A percentile compares a stretch with the other conserved stretches of the same genome.
These are phyloP conservation scores for Pterostichus madidus DNA, from an alignment of 2,888 invertebrate species.

Conservation along the genomic window DNA sequence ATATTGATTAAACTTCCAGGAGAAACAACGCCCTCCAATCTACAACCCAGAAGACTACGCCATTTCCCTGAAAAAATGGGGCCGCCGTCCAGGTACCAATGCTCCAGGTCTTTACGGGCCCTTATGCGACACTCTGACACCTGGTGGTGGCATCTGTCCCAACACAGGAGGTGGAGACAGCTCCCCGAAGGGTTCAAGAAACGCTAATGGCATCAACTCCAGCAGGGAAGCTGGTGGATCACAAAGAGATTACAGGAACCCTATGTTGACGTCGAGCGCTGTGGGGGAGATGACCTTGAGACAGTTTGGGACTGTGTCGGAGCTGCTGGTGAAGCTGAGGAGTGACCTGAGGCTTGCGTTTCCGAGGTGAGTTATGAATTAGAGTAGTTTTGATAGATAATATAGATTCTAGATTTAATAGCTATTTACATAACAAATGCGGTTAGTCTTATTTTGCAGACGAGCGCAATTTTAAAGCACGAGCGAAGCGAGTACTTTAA, in stretches of 20 bases:
- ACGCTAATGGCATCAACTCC: background rate
- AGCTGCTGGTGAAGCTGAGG: constrained; percentile 90
- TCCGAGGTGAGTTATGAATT: constrained; percentile 86
- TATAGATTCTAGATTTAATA: no score
- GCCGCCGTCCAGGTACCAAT: constrained; percentile 81
- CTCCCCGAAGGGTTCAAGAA: background rate
- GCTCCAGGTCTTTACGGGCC: constrained; percentile 72
- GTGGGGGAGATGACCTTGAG: constrained; percentile 92
- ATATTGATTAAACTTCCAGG: no score
- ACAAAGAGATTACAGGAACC: constrained; percentile 80
- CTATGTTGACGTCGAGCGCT: constrained; percentile 82
- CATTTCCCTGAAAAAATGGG: constrained; percentile 89
- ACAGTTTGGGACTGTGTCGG: constrained; percentile 92
- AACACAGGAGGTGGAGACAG: no score
- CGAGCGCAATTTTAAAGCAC: no score
- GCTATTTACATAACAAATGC: no score
- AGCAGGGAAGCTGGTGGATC: background rate
- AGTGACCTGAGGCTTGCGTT: constrained; percentile 92
- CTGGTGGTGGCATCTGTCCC: no score
- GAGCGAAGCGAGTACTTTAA: no score
- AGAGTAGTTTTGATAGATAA: no score
- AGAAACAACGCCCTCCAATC: constrained; percentile 91
- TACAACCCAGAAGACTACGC: constrained; percentile 95
- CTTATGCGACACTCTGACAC: no score
- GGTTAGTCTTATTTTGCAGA: no score